Evolutionary conservation across 2,113 vertebrate genomes (phyloP), one percentile per base, ranked within the genome.

Genomic region (Paedocypris sp.): DNA sequence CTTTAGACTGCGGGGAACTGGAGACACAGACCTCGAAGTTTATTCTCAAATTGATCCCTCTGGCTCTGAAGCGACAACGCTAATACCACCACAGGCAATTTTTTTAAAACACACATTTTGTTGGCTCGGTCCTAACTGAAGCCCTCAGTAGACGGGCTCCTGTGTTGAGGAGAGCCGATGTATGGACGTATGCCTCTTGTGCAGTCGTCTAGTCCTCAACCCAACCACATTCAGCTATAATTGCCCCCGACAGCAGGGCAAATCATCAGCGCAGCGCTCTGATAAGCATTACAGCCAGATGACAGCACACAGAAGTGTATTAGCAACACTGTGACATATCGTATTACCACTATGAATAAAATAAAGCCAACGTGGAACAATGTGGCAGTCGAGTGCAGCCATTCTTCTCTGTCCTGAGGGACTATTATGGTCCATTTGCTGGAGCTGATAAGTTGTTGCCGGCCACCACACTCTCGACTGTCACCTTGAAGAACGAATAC

Each of bases 231-330:
- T 84, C 84, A 85, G 83, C 83, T 83, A 88, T 97, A 96, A 97
- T 97, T 92, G 90, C 89, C 85, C 87, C 88, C 86, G 92, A 97
- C 93, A 93, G 91, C 90, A 86, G 90, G 90, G 87, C 86, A 89
- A 90, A 88, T 94, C 89, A 87, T 91, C 90, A 92, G 88, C 85
- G 82, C 83, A 75, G 86, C 82, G 70, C 26, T 87, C 88, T 93
- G 92, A 98, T 97, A 93, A 97, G 92, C 92, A 91, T 95, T 92
- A 88, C 89, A 85, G 85, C 88, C 86, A 92, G 87, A 96, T 93
- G 93, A 94, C 95, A 97, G 92, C 88, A 82, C 85, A 89, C 92
- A 91, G 91, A 93, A 86, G 85, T 88, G 82, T 88, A 85, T 89
- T 88, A 88, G 85, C 83, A 79, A 83, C 85, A 83, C 79, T 85